Evolutionary conservation across 2,888 invertebrate genomes (phyloP).

Genomic region (Blastobasis lacticolella): DNA sequence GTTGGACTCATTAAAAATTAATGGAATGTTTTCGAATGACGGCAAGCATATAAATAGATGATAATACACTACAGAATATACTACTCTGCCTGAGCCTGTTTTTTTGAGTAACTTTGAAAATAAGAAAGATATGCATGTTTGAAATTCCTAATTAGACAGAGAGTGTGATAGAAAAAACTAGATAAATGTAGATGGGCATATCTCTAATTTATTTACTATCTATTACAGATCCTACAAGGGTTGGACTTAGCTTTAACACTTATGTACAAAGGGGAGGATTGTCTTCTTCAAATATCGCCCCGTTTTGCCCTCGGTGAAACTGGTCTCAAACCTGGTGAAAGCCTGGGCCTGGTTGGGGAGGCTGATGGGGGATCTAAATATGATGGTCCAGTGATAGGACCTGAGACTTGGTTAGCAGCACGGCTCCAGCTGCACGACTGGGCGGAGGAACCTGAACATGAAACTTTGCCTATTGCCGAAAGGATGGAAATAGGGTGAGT

Average conservation of each 20-base stretch:
- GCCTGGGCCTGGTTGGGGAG: constrained; percentile 53
- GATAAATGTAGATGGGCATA: neutral
- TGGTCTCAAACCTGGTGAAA: constrained; percentile 76
- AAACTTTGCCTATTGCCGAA: constrained; percentile 77
- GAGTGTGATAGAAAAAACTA: neutral
- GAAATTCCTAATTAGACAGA: neutral
- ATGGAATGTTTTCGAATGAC: too few species aligned
- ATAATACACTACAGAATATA: too few species aligned
- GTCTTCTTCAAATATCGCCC: constrained; percentile 81
- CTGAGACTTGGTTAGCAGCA: constrained; percentile 79
- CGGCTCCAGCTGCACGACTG: constrained; percentile 81
- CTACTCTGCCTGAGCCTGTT: too few species aligned
- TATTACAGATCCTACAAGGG: constrained; percentile 79
- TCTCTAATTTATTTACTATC: constrained; percentile 5
- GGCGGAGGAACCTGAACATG: constrained; percentile 79
- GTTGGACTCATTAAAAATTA: too few species aligned
- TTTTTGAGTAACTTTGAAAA: neutral
- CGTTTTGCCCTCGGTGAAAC: constrained; percentile 88
- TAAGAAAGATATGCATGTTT: neutral
- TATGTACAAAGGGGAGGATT: constrained; percentile 88
- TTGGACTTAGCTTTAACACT: constrained; percentile 88
- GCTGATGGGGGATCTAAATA: constrained; percentile 37
- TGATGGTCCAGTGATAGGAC: constrained; percentile 75
- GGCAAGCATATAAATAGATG: too few species aligned
- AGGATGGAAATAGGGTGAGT: constrained; percentile 81